Conservation (phyloP, 2,888 invertebrate genomes). For the Apotomis turbidana region DNA sequence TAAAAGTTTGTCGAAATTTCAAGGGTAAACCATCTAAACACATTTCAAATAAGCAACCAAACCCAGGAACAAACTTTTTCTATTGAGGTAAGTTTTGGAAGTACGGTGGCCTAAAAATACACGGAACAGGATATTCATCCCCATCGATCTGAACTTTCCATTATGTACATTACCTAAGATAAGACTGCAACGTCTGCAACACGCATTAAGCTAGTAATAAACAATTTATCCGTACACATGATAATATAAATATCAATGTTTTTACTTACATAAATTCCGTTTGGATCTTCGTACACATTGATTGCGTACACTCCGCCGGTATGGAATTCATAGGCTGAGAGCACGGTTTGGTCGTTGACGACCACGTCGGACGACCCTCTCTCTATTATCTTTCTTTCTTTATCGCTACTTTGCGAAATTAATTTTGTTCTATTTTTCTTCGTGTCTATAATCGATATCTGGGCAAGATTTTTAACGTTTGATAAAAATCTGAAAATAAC, state of each 20-base stretch:
- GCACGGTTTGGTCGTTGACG: slow-evolving; percentile 60
- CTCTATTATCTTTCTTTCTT: slow-evolving; percentile 55
- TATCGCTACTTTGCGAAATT: slow-evolving; percentile 55
- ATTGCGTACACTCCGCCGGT: slow-evolving; percentile 88
- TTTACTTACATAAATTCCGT: slow-evolving; percentile 48
- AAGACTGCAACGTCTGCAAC: too few relatives aligned
- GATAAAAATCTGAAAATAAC: slow-evolving; percentile 67
- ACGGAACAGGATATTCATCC: too few relatives aligned
- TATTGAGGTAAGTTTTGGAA: too few relatives aligned
- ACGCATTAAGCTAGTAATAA: too few relatives aligned
- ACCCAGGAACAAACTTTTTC: too few relatives aligned
- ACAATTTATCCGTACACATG: too few relatives aligned
- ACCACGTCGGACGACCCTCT: slow-evolving; percentile 69
- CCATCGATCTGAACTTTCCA: too few relatives aligned
- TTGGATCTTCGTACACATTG: slow-evolving; percentile 67
- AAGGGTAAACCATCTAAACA: too few relatives aligned
- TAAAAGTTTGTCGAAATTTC: too few relatives aligned
- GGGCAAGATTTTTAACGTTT: slow-evolving; percentile 56
- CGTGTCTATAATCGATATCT: slow-evolving; percentile 57
- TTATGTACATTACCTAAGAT: too few relatives aligned
- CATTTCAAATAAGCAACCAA: too few relatives aligned
- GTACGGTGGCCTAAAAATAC: too few relatives aligned
- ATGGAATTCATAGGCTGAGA: slow-evolving; percentile 66
- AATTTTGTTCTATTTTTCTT: slow-evolving; percentile 61
- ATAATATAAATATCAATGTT: background rate